A percentile compares a stretch with the other conserved stretches of the same genome.
These are phyloP conservation scores for Cydia strobilella DNA, from an alignment of 1,140 invertebrate species.

Conservation along the genomic window DNA sequence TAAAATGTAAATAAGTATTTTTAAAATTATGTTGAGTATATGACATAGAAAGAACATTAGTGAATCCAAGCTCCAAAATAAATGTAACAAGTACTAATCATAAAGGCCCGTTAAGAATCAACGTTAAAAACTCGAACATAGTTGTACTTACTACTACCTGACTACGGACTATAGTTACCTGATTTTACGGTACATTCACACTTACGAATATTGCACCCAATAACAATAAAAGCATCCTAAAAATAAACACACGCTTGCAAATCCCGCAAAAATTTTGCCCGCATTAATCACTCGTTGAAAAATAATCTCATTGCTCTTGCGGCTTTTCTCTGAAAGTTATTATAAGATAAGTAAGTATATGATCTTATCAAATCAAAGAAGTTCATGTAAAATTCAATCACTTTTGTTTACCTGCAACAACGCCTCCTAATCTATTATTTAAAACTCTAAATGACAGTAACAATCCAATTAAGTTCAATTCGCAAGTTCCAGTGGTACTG, in stretches of 20 bases:
- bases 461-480: conserved; percentile 16
- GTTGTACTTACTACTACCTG: too few relatives aligned
- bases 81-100: too few relatives aligned
- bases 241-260: conserved; percentile 13
- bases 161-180: too few relatives aligned
- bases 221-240: conserved; percentile 11
- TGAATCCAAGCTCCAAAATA: too few relatives aligned
- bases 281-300: background rate
- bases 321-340: conserved; percentile 6
- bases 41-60: too few relatives aligned
- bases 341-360: background rate
- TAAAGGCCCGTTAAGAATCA: too few relatives aligned
- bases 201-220: conserved; percentile 20
- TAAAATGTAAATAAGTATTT: too few relatives aligned
- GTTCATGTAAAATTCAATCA: background rate
- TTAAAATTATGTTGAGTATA: too few relatives aligned
- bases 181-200: too few relatives aligned
- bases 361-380: background rate
- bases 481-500: conserved; percentile 13
- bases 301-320: background rate
- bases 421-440: background rate
- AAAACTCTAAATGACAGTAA: conserved; percentile 4
- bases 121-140: too few relatives aligned
- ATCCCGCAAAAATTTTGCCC: background rate
- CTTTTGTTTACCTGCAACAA: background rate